These are phyloP conservation scores for Glossosoma conforme DNA, from an alignment of 1,140 invertebrate species.

Conservation along the genomic window DNA sequence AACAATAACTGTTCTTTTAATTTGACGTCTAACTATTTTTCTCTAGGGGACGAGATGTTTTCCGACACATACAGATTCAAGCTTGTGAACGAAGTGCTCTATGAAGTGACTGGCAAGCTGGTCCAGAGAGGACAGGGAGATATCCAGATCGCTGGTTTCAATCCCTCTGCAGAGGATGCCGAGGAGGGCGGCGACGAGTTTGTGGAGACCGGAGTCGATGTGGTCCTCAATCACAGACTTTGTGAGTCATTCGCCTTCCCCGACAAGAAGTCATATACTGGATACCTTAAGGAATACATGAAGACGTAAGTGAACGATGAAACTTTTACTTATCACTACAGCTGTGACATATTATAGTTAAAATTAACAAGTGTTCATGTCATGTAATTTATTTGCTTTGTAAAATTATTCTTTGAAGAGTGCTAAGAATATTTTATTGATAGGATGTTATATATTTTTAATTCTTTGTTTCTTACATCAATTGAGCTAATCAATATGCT, in stretches of 20 bases:
- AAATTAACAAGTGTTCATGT: too few species aligned
- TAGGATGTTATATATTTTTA: too few species aligned
- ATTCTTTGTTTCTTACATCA: too few species aligned
- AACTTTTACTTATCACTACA: neutral
- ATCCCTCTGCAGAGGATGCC: slow-evolving; percentile 88
- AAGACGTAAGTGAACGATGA: slow-evolving; percentile 87
- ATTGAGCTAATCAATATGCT: too few species aligned
- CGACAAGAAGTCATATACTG: slow-evolving; percentile 86
- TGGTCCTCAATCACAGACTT: slow-evolving; percentile 89
- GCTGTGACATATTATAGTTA: too few species aligned
- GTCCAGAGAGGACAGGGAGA: slow-evolving; percentile 73
- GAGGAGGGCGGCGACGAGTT: slow-evolving; percentile 77
- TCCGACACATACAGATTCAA: slow-evolving; percentile 96
- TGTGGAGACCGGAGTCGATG: slow-evolving; percentile 80
- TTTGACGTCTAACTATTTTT: too few species aligned
- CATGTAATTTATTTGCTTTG: too few species aligned
- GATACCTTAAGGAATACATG: slow-evolving; percentile 95
- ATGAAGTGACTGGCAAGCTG: slow-evolving; percentile 90
- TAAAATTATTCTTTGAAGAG: too few species aligned
- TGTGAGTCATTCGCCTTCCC: slow-evolving; percentile 79
- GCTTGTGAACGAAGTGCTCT: slow-evolving; percentile 87
- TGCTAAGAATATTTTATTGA: too few species aligned
- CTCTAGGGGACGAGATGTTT: slow-evolving; percentile 96
- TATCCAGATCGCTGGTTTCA: slow-evolving; percentile 77
- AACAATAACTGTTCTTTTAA: too few species aligned